These are phyloP conservation scores for Ceyx cyanopectus DNA, from an alignment of 2,113 vertebrate species.

Conservation along the genomic window DNA sequence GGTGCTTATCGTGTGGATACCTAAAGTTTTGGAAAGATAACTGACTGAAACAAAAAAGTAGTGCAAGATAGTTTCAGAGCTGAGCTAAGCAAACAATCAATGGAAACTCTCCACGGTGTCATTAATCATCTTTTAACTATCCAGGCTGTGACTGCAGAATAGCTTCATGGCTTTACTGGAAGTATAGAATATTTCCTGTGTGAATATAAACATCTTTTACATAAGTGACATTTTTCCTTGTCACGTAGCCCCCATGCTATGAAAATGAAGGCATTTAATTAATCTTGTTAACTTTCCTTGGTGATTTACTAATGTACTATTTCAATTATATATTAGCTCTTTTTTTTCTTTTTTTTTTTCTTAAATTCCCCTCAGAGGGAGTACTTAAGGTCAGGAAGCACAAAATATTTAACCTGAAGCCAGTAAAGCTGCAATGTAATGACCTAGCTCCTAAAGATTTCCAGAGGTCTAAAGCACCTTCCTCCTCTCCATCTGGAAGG, in stretches of 20 bases:
- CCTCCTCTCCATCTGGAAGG: background rate
- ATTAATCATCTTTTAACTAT: background rate
- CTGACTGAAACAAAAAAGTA: background rate
- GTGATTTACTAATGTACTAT: background rate
- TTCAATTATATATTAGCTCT: constrained; percentile 8
- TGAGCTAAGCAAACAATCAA: background rate
- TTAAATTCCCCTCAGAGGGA: background rate
- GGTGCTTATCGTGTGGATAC: background rate
- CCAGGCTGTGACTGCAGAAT: background rate
- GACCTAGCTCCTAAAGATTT: background rate
- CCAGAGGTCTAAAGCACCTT: background rate
- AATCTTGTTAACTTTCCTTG: background rate
- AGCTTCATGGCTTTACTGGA: background rate
- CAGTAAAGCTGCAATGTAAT: background rate
- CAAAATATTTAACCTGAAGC: background rate
- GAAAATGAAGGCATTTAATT: background rate
- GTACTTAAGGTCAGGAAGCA: background rate
- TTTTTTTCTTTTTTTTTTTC: background rate
- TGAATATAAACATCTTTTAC: background rate
- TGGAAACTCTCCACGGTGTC: background rate
- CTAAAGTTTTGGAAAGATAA: background rate
- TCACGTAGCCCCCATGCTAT: background rate
- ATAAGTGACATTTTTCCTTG: background rate
- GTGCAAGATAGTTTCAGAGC: background rate
- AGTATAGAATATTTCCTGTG: background rate